Evolutionary conservation across 2,888 invertebrate species (phyloP).

Genomic region (Timema cristinae): DNA sequence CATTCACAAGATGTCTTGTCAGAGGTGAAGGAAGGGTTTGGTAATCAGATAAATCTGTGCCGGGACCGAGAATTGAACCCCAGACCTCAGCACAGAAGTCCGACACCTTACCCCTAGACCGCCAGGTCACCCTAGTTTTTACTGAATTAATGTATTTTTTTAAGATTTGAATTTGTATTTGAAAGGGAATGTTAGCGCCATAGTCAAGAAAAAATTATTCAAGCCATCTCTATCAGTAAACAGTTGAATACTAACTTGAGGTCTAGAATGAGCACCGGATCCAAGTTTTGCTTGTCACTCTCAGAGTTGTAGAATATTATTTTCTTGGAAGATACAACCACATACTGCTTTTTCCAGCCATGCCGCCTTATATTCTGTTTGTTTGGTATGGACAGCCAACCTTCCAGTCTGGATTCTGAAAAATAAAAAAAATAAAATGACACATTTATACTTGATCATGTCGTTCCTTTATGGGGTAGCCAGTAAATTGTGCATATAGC

Average conservation of each 20-base stretch:
- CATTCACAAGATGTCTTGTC: too few relatives aligned
- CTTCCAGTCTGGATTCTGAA: slow-evolving; percentile 65
- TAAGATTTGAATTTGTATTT: slow-evolving; percentile 1
- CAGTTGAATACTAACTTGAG: slow-evolving; percentile 67
- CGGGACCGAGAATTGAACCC: too few relatives aligned
- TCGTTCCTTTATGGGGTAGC: too few relatives aligned
- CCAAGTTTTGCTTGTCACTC: slow-evolving; percentile 88
- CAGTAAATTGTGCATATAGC: too few relatives aligned
- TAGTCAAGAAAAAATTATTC: background rate
- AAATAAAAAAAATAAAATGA: background rate
- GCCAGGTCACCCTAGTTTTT: too few relatives aligned
- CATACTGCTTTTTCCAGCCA: slow-evolving; percentile 96
- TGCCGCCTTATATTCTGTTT: slow-evolving; percentile 93
- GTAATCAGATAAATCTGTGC: too few relatives aligned
- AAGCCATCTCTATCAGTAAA: background rate
- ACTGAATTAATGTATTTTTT: too few relatives aligned
- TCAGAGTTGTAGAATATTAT: slow-evolving; percentile 97
- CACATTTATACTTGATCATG: background rate
- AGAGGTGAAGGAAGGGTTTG: too few relatives aligned
- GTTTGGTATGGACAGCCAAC: slow-evolving; percentile 93
- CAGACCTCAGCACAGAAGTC: too few relatives aligned
- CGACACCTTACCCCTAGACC: too few relatives aligned
- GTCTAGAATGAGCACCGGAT: slow-evolving; percentile 92
- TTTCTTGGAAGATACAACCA: slow-evolving; percentile 93
- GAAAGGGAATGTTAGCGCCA: background rate